phyloP scores from a whole-genome alignment of 2,888 invertebrate species.

The Invenusta paracnida region DNA sequence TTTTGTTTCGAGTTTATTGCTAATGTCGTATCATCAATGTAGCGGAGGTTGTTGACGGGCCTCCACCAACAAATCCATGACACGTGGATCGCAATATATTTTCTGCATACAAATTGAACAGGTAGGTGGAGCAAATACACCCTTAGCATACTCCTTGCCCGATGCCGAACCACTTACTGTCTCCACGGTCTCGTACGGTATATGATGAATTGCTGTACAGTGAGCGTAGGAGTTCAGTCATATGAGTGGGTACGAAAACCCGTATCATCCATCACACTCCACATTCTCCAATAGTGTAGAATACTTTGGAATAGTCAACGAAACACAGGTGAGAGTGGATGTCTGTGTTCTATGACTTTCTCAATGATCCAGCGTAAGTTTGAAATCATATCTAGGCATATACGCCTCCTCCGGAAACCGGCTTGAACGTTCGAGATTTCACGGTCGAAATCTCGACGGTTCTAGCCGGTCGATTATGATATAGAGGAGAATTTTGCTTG shows the following conservation, averaged over 20 bases:
- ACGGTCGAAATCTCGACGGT: not conserved
- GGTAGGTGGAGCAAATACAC: not conserved
- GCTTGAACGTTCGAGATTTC: conserved; percentile 2
- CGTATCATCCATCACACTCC: not conserved
- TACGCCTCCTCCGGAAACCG: not conserved
- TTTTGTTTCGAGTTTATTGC: not conserved
- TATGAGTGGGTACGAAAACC: conserved; percentile 20
- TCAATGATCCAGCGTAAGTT: not conserved
- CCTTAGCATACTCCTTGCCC: not conserved
- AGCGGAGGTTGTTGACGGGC: conserved; percentile 14
- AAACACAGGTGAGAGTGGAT: conserved; percentile 5
- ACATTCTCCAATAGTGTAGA: not conserved
- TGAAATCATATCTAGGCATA: not conserved
- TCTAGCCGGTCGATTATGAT: conserved; percentile 16
- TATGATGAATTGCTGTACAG: not conserved
- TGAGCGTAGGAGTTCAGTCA: conserved; percentile 2
- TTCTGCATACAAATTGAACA: not conserved
- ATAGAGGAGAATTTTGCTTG: conserved; percentile 17
- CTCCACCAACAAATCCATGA: not conserved
- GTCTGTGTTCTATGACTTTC: conserved; percentile 7
- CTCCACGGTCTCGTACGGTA: conserved; percentile 11
- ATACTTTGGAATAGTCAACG: conserved; percentile 3
- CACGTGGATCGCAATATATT: not conserved
- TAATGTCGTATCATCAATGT: not conserved
- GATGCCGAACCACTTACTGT: not conserved